These are phyloP conservation scores for Girardinichthys multiradiatus DNA, from an alignment of 2,113 vertebrate genomes.

Conservation along the genomic window DNA sequence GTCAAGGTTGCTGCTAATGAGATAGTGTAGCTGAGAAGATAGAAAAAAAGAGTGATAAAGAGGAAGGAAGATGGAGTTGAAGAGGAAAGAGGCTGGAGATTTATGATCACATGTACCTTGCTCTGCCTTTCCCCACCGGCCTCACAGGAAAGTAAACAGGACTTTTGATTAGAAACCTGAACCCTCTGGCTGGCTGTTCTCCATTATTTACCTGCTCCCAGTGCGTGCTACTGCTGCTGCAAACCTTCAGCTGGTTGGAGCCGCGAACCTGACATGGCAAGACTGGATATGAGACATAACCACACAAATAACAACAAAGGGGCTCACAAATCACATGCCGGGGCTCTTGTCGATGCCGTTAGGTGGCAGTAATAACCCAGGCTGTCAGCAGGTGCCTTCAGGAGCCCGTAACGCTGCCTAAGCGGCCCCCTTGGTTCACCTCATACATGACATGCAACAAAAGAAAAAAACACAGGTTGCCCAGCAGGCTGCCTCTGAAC, in stretches of 20 bases:
- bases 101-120: slow-evolving; percentile 29
- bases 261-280: slow-evolving; percentile 20
- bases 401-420: slow-evolving; percentile 41
- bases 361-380: slow-evolving; percentile 34
- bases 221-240: slow-evolving; percentile 9
- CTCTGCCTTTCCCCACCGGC: slow-evolving; percentile 43
- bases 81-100: slow-evolving; percentile 28
- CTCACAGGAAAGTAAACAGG: slow-evolving; percentile 54
- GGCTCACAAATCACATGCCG: slow-evolving; percentile 50
- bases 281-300: slow-evolving; percentile 13
- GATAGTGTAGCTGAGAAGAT: slow-evolving; percentile 15
- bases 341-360: slow-evolving; percentile 26
- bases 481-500: not conserved
- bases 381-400: slow-evolving; percentile 14
- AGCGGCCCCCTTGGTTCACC: slow-evolving; percentile 1
- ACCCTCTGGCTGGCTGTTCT: slow-evolving; percentile 31
- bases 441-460: slow-evolving; percentile 21
- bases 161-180: slow-evolving; percentile 58
- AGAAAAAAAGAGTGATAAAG: slow-evolving; percentile 13
- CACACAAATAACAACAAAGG: slow-evolving; percentile 34
- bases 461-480: slow-evolving; percentile 7
- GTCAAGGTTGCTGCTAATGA: slow-evolving; percentile 68
- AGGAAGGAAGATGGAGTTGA: slow-evolving; percentile 20
- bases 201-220: slow-evolving; percentile 47
- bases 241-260: not conserved